Conservation (phyloP, 30 jellyfish, hydroid and myxozoan genomes). For the Cassiopea andromeda region DNA sequence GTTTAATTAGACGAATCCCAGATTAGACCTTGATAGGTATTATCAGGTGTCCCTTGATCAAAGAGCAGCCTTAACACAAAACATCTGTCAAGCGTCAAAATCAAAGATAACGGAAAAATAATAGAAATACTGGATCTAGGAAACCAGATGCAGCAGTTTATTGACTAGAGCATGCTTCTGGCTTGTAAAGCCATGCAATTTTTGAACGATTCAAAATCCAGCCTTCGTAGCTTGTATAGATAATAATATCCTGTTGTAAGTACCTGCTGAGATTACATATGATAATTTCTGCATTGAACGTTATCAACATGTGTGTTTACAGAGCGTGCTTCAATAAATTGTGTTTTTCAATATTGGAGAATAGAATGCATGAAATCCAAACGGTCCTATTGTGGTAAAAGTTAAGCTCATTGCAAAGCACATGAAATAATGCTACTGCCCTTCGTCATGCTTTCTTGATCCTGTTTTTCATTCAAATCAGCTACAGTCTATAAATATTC, state of each 20-base stretch:
- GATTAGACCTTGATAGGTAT: constrained; percentile 38
- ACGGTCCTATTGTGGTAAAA: neutral
- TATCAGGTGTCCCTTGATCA: constrained; percentile 56
- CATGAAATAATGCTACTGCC: too few species aligned
- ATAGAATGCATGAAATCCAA: neutral
- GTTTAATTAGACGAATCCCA: constrained; percentile 41
- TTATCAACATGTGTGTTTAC: constrained; percentile 7
- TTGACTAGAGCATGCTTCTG: neutral
- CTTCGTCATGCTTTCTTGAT: too few species aligned
- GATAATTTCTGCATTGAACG: constrained; percentile 4
- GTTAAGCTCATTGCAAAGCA: neutral
- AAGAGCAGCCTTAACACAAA: neutral
- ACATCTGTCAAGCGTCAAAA: constrained; percentile 5
- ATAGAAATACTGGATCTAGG: neutral
- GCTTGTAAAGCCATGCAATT: neutral
- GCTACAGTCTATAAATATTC: too few species aligned
- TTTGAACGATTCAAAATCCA: neutral
- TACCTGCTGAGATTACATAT: constrained; percentile 9
- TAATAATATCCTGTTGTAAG: neutral
- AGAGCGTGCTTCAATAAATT: neutral
- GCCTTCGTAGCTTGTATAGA: neutral
- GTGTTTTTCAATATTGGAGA: neutral
- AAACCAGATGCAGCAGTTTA: neutral
- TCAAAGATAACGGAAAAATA: constrained; percentile 7
- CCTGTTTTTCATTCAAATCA: too few species aligned